These are phyloP conservation scores for Odontamblyopus lacepedii DNA, from an alignment of 2,797 vertebrate genomes.

Conservation along the genomic window DNA sequence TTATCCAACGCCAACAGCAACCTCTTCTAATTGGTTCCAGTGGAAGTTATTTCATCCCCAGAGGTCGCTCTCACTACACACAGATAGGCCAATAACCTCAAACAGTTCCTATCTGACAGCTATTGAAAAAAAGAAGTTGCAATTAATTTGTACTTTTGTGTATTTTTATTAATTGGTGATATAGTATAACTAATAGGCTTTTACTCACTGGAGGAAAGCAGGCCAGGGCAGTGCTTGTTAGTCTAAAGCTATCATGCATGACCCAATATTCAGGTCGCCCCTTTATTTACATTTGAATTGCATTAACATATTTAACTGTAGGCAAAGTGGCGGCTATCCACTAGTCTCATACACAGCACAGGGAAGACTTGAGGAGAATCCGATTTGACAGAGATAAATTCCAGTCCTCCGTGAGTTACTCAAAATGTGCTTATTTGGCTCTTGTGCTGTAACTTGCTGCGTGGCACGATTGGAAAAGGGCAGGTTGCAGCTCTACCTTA, in stretches of 20 bases:
- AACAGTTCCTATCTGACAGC: slow-evolving; percentile 51
- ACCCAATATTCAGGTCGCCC: neutral
- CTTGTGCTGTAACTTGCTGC: slow-evolving; percentile 41
- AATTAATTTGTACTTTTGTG: slow-evolving; percentile 4
- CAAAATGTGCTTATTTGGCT: slow-evolving; percentile 53
- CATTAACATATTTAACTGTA: slow-evolving; percentile 10
- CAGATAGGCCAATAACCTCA: slow-evolving; percentile 64
- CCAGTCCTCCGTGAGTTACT: slow-evolving; percentile 41
- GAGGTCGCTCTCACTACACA: slow-evolving; percentile 47
- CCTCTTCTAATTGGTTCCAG: slow-evolving; percentile 75
- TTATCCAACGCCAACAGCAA: slow-evolving; percentile 60
- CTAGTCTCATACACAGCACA: slow-evolving; percentile 27
- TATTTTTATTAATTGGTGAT: slow-evolving; percentile 9
- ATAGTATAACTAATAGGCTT: slow-evolving; percentile 15
- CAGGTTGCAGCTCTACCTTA: slow-evolving; percentile 59
- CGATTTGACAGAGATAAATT: slow-evolving; percentile 59
- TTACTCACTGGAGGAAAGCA: neutral
- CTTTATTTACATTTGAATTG: slow-evolving; percentile 5
- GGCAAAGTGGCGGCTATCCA: neutral
- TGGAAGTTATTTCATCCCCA: slow-evolving; percentile 71
- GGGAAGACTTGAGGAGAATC: slow-evolving; percentile 42
- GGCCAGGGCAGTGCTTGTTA: neutral
- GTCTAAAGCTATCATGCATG: neutral
- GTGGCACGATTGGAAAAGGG: slow-evolving; percentile 47
- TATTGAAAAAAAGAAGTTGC: slow-evolving; percentile 5